Conservation (phyloP, 2,888 invertebrate genomes). For the Epinotia demarniana region DNA sequence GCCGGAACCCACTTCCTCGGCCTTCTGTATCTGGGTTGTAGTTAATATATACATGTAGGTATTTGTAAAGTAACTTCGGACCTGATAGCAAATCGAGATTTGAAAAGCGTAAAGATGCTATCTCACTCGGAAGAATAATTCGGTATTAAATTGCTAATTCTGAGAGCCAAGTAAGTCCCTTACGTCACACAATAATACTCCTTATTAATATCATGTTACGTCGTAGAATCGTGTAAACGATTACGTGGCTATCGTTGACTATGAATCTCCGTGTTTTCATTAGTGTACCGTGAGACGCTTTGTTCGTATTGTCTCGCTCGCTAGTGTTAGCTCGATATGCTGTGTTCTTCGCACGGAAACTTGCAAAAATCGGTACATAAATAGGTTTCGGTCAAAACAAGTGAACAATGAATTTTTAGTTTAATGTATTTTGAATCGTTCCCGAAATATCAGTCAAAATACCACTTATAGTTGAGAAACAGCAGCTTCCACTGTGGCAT, state of each 20-base stretch:
- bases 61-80: background rate
- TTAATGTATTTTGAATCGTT: too few relatives aligned
- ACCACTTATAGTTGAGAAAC: too few relatives aligned
- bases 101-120: slow-evolving; percentile 43
- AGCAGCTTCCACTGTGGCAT: background rate
- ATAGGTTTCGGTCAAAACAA: too few relatives aligned
- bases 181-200: background rate
- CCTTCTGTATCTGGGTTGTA: too few relatives aligned
- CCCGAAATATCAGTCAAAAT: too few relatives aligned
- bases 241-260: background rate
- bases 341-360: background rate
- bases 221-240: background rate
- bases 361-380: too few relatives aligned
- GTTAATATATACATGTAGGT: background rate
- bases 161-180: slow-evolving; percentile 14
- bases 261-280: background rate
- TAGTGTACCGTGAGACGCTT: slow-evolving; percentile 10
- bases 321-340: too few relatives aligned
- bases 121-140: slow-evolving; percentile 38
- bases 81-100: slow-evolving; percentile 30
- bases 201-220: background rate
- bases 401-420: too few relatives aligned
- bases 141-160: slow-evolving; percentile 41
- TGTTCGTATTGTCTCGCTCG: background rate
- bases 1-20: too few relatives aligned